Conservation (phyloP, 2,113 vertebrate genomes). For the Junco hyemalis region DNA sequence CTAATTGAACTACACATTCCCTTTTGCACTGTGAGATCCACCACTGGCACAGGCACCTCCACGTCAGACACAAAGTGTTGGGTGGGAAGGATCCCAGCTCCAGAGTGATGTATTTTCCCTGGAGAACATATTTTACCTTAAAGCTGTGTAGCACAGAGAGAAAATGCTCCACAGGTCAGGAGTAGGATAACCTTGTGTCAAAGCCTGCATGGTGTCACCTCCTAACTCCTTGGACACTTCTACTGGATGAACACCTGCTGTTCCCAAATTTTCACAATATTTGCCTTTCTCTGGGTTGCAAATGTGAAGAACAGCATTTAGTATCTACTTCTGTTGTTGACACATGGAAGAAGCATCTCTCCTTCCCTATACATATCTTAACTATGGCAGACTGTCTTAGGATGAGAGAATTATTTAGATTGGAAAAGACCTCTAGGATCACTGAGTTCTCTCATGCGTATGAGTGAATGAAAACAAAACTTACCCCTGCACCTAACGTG, state of each 20-base stretch:
- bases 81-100: not conserved
- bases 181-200: not conserved
- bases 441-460: not conserved
- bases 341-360: not conserved
- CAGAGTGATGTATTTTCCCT: not conserved
- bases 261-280: not conserved
- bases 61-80: accelerated
- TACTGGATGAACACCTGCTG: not conserved
- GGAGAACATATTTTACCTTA: not conserved
- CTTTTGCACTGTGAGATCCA: not conserved
- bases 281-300: not conserved
- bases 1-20: not conserved
- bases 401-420: not conserved
- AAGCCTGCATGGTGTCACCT: not conserved
- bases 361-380: accelerated
- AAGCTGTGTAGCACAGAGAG: not conserved
- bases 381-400: not conserved
- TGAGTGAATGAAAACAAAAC: not conserved
- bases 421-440: not conserved
- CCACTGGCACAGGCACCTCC: not conserved
- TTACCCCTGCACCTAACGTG: not conserved
- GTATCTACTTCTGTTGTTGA: not conserved
- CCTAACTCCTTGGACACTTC: not conserved
- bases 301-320: not conserved
- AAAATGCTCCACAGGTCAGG: not conserved